Evolutionary conservation across 2,888 invertebrate genomes (phyloP), one percentile per base, ranked within the genome.

Genomic region (Sceliomorpha sp.): DNA sequence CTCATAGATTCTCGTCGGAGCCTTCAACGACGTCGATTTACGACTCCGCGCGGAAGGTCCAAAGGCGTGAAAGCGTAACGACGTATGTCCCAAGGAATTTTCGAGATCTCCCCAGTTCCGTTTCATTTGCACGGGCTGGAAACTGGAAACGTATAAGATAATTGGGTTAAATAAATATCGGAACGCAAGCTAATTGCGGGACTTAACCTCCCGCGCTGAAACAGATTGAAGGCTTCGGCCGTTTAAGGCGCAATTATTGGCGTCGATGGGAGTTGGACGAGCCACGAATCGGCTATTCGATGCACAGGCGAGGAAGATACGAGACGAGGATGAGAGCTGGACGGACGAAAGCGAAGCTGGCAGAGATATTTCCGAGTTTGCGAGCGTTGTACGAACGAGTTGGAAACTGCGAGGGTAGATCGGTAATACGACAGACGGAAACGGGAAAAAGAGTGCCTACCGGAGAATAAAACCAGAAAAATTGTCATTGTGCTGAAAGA

Each of bases 401-500:
- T 9, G 59, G 32, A 42, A 17, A 15, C 56, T 55, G 44, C 47
- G 69, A 66, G 71, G 69, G 69, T 71, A 59, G 68, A 62, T 69
- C 71, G 66, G 66, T 66, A 71, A 71, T 69, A 71, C 73, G 69
- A 62, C 69, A 69, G 72, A 73, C 70, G 72, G 69, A 72, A 71
- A 73, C 66, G 60, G 78, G 75, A 76, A 80, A 78, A 75, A 79
- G 82, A 83, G 82, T 82, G 79, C 77, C 77, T 81, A 78, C 75
- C 79, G 78, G 76, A 85, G 84, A 87, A 87, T 86, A 87, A 87
- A 87, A 87, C 82, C 81, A 82, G 85, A 84, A 86, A 87, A 87
- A 87, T 87, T 86, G 87, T 88, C 88, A 88, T 88, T 87, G 87
- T 88, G 78, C 84, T 81, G 85, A 86, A 87, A 87, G 86, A 81